phyloP scores from a whole-genome alignment of 2,113 vertebrate genomes.

The Chaenocephalus aceratus region DNA sequence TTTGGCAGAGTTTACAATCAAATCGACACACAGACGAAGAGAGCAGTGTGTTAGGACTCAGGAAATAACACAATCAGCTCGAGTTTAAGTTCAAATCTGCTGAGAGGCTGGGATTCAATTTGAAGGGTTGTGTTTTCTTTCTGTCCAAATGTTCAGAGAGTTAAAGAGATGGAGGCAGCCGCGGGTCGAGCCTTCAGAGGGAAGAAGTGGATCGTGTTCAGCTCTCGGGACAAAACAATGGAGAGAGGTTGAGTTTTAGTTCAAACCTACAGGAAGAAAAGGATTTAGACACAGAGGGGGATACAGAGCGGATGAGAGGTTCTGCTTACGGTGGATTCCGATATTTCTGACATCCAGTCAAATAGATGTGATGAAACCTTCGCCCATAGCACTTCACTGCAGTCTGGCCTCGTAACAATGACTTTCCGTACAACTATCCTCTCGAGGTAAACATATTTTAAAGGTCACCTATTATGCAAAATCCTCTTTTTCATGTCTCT shows the following conservation, averaged over 20 bases:
- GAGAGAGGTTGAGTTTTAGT: slow-evolving; percentile 14
- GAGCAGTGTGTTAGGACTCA: neutral
- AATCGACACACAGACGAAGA: slow-evolving; percentile 16
- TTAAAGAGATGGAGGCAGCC: slow-evolving; percentile 27
- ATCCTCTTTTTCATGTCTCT: no score
- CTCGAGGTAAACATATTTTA: no score
- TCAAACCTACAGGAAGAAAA: slow-evolving; percentile 17
- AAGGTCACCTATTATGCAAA: no score
- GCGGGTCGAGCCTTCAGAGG: slow-evolving; percentile 40
- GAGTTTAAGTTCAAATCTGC: slow-evolving; percentile 17
- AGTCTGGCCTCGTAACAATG: no score
- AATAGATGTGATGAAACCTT: neutral
- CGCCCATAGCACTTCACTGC: no score
- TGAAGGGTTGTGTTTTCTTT: neutral
- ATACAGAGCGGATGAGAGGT: neutral
- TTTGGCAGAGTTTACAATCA: slow-evolving; percentile 19
- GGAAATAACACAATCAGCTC: slow-evolving; percentile 10
- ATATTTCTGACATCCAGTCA: neutral
- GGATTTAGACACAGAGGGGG: neutral
- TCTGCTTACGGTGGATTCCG: neutral
- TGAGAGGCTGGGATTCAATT: slow-evolving; percentile 18
- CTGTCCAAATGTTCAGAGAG: slow-evolving; percentile 1
- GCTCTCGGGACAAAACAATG: slow-evolving; percentile 7
- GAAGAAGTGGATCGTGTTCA: slow-evolving; percentile 31
- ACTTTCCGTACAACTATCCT: no score